Evolutionary conservation across 2,888 invertebrate species (phyloP), one percentile per base, ranked within the genome.

Genomic region (Onchidella celtica): DNA sequence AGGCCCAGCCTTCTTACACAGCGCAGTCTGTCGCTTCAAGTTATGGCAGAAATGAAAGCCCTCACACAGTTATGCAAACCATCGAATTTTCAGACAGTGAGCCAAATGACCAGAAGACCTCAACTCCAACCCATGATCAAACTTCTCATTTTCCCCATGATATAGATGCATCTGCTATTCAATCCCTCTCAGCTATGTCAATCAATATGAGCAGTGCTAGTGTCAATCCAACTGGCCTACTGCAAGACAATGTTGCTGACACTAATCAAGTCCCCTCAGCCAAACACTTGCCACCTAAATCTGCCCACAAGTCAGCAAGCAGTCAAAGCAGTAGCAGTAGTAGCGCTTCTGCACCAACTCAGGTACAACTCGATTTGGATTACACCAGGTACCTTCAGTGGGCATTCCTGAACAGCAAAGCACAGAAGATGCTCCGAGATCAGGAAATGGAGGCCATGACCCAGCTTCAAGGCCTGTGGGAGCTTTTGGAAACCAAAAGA

Each of bases 391-490:
- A 89, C 80, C 79, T 90, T 6, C 91, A 91, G 86, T 89, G 88
- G 87, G 77, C 88, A 24, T 90, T 87, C 68, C 82, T 91, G 27
- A 86, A 86, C 61, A 80, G 86, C 6, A 88, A 87, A 65, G 88
- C 89, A 14, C 86, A 85, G 72, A 87, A 86, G 75, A 69, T 78
- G 0, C 83, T 88, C 61, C 85, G 89, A 74, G 88, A 89, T 17
- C 90, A 90, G 68, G 90, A 91, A 80, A 88, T 88, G 76, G 83
- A 88, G 38, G 89, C 88, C 32, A 89, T 89, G 89, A 90, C 90
- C 36, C 90, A 90, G 81, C 83, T 91, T 4, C 83, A 86, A 61
- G 87, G 85, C 17, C 74, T 92, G 55, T 88, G 90, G 88, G 87
- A 89, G 70, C 85, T 88, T 55, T 85, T 86, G 11, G 88, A 91